Evolutionary conservation across 1,140 invertebrate species (phyloP), one percentile per base, ranked within the genome.

Genomic region (Lepidurus apus): DNA sequence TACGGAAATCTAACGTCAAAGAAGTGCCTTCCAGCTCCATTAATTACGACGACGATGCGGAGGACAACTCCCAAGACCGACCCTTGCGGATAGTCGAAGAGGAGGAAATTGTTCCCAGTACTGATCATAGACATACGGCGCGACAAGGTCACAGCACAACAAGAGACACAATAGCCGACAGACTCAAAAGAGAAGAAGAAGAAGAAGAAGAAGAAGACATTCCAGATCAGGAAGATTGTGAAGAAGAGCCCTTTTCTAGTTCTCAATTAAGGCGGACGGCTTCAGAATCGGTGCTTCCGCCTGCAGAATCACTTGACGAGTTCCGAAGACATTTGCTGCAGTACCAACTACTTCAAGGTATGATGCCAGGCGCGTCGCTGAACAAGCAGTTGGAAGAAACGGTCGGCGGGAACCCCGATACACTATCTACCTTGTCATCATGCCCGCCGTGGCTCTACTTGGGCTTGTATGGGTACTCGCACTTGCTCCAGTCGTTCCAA

Each of bases 401-500:
- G 24, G 77, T 73, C 42, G 42, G 73, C 43, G 75, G 42, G 43
- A 74, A 45, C 53, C 26, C 65, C n/a, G 65, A 73, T 44, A 26
- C 76, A 42, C 53, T 74, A 34, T 74, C 78, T 24, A 75, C 47
- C 78, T 74, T 79, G 73, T 74, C 78, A 7, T 74, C 78, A 26
- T 74, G 73, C 73, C 81, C 82, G 5, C 82, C 82, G 0, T 83
- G 83, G 82, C 79, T 84, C 65, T 83, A 83, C 65, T 74, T 84
- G 6, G 73, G 78, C 10, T 43, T 79, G 8, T 83, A 82, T 76
- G 78, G 78, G 1, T 84, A 83, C 77, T 83, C 83, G 9, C 83
- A 84, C 75, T 77, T 84, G 11, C 80, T 84, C 21, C 83, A 84
- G 17, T 82, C 79, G 26, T 83, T 83, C 75, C 83, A 84, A 81